Evolutionary conservation across 1,140 invertebrate species (phyloP).

Genomic region (Atta cephalotes): DNA sequence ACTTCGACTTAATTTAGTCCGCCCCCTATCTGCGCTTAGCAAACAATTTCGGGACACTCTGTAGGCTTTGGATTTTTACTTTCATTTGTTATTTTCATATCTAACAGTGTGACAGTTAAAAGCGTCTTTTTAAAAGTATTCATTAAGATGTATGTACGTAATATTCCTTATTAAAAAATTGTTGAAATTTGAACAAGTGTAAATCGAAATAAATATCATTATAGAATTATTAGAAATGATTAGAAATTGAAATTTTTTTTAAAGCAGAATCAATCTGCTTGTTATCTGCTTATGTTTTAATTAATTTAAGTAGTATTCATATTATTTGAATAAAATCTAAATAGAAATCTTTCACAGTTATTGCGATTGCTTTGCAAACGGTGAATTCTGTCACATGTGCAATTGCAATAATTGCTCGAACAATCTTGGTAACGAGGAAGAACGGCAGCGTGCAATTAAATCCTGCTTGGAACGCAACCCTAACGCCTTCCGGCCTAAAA

Average conservation of each 20-base stretch:
- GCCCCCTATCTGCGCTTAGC: no score
- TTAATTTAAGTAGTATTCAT: conserved; percentile 11
- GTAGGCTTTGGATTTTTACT: conserved; percentile 64
- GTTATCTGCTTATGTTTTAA: not conserved
- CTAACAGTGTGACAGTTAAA: conserved; percentile 47
- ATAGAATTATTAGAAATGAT: not conserved
- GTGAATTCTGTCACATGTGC: conserved; percentile 99
- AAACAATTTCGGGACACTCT: no score
- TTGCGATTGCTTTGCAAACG: conserved; percentile 99
- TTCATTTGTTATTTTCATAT: conserved; percentile 76
- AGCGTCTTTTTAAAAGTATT: conserved; percentile 54
- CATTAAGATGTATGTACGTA: not conserved
- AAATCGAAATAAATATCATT: conserved; percentile 15
- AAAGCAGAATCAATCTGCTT: not conserved
- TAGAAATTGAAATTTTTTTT: not conserved
- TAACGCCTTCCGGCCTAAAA: conserved; percentile 98
- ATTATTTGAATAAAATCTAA: conserved; percentile 3
- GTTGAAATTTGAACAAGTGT: not conserved
- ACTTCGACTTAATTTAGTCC: no score
- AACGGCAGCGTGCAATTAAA: conserved; percentile 96
- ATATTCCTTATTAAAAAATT: not conserved
- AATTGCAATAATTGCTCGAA: conserved; percentile 99
- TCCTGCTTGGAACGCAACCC: conserved; percentile 98
- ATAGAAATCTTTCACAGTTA: conserved; percentile 88
- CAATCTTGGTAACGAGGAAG: conserved; percentile 98